phyloP scores from a whole-genome alignment of 2,797 vertebrate genomes.

The Sebastes glaucus region DNA sequence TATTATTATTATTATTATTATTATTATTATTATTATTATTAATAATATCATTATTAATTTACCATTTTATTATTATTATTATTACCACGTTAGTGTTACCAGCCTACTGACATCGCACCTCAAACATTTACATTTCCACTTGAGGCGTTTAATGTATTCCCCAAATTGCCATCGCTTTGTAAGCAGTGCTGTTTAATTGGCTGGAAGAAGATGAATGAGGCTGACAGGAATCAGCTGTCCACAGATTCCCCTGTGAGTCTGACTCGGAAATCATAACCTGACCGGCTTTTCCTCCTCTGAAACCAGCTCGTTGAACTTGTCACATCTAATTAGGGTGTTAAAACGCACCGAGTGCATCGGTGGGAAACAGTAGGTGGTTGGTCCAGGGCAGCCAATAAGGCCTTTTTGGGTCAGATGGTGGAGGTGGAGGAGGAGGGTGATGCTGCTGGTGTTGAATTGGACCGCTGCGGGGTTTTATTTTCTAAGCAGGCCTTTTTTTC shows the following conservation, averaged over 20 bases:
- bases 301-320: conserved; percentile 95
- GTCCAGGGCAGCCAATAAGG: conserved; percentile 76
- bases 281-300: conserved; percentile 86
- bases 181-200: conserved; percentile 76
- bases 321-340: conserved; percentile 94
- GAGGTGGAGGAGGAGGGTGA: conserved; percentile 27
- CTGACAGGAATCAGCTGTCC: conserved; percentile 82
- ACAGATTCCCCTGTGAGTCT: conserved; percentile 77
- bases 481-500: conserved; percentile 65
- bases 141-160: conserved; percentile 44
- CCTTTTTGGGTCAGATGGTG: conserved; percentile 76
- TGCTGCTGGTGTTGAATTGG: conserved; percentile 71
- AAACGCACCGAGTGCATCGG: conserved; percentile 82
- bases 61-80: conserved; percentile 7
- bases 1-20: neutral
- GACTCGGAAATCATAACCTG: conserved; percentile 94
- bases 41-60: neutral
- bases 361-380: conserved; percentile 82
- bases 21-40: neutral
- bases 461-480: conserved; percentile 74
- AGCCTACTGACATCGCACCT: neutral
- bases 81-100: neutral
- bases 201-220: conserved; percentile 80
- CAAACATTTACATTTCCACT: conserved; percentile 54
- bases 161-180: conserved; percentile 67